Conservation (phyloP, 2,888 invertebrate genomes). For the Drosophila phalerata region DNA sequence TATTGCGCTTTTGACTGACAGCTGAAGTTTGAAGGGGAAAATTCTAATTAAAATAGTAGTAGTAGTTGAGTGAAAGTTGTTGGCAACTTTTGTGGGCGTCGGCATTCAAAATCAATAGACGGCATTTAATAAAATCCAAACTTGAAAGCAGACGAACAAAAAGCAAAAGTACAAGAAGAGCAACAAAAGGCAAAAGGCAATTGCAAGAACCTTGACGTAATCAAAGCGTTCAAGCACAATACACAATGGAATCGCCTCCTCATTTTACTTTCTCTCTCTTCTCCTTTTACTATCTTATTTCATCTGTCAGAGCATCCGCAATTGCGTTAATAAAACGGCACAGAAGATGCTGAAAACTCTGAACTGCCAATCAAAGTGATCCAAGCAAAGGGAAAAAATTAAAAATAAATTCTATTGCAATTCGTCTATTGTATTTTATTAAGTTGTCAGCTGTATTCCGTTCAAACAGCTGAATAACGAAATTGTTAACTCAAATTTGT, state of each 20-base stretch:
- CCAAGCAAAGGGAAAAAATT: slow-evolving; percentile 1
- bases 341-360: slow-evolving; percentile 29
- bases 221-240: slow-evolving; percentile 47
- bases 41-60: slow-evolving; percentile 71
- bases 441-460: slow-evolving; percentile 23
- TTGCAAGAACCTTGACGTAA: slow-evolving; percentile 56
- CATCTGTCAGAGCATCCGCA: slow-evolving; percentile 29
- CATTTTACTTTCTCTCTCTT: neutral
- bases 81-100: slow-evolving; percentile 57
- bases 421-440: slow-evolving; percentile 45
- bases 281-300: neutral
- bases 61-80: slow-evolving; percentile 46
- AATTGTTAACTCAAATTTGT: slow-evolving; percentile 8
- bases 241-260: slow-evolving; percentile 35
- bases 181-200: slow-evolving; percentile 35
- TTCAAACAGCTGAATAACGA: slow-evolving; percentile 2
- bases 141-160: slow-evolving; percentile 29
- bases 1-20: slow-evolving; percentile 50
- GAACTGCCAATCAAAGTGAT: slow-evolving; percentile 63
- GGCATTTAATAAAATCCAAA: slow-evolving; percentile 71
- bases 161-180: slow-evolving; percentile 9
- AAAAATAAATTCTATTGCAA: slow-evolving; percentile 40
- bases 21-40: slow-evolving; percentile 24
- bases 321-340: slow-evolving; percentile 65
- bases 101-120: slow-evolving; percentile 65